A percentile compares a stretch with the other conserved stretches of the same genome.
Conservation (phyloP, 2,113 vertebrate species). For the human region DNA sequence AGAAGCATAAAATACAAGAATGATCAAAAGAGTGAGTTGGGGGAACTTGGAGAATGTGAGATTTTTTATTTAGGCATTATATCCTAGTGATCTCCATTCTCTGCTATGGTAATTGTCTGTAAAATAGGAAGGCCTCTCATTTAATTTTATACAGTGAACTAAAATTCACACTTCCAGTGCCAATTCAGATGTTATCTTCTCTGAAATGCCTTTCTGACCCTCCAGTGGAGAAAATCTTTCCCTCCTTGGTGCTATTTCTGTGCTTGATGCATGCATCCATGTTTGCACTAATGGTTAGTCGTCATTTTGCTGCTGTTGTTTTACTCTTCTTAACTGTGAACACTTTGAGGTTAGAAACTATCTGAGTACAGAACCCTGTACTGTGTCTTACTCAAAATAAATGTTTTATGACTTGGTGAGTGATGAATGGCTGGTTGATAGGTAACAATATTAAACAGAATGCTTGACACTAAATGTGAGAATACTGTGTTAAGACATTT, state of each 20-base stretch:
- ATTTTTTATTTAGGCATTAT: background rate
- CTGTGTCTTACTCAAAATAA: background rate
- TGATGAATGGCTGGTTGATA: background rate
- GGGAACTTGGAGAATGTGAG: background rate
- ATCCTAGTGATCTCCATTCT: background rate
- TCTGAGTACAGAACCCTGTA: background rate
- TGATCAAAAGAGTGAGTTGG: background rate
- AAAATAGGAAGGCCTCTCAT: background rate
- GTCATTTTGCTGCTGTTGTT: background rate
- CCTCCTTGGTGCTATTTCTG: background rate
- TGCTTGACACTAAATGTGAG: background rate
- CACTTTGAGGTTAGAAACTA: background rate
- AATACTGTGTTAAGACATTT: background rate
- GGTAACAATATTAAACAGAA: background rate
- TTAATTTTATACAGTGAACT: background rate
- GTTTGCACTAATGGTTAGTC: background rate
- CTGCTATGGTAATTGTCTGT: background rate
- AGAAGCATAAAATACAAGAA: background rate
- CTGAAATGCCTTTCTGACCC: background rate
- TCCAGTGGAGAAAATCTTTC: background rate
- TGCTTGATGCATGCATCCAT: background rate
- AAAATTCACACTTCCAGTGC: background rate
- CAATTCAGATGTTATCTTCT: background rate
- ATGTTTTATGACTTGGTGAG: background rate
- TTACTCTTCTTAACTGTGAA: background rate